Conservation (phyloP, 2,113 vertebrate genomes). For the Ahaetulla prasina region DNA sequence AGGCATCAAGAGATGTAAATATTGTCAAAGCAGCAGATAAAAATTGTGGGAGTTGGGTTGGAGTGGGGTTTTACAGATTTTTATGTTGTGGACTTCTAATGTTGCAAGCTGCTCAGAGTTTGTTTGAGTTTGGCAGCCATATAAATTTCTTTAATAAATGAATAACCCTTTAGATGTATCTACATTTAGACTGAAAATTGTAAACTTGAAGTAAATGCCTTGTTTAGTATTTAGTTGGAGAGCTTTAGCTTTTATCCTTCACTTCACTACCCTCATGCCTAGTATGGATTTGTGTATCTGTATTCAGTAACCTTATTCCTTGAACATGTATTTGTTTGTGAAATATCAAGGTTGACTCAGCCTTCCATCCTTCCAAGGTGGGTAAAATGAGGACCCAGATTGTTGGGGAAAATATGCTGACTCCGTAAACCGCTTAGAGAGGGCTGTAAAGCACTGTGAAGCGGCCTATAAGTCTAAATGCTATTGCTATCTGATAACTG, state of each 20-base stretch:
- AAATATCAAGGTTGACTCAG: neutral
- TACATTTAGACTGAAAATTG: neutral
- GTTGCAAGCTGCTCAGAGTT: neutral
- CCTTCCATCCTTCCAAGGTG: neutral
- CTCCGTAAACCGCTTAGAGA: neutral
- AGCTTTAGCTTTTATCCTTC: neutral
- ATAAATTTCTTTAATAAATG: neutral
- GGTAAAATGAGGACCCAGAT: neutral
- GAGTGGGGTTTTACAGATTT: neutral
- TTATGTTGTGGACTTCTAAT: neutral
- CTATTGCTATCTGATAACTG: neutral
- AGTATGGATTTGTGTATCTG: neutral
- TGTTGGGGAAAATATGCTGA: neutral
- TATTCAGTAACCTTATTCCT: neutral
- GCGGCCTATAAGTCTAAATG: neutral
- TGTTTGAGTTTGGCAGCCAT: neutral
- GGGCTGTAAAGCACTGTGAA: neutral
- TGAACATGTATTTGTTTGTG: neutral
- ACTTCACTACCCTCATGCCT: neutral
- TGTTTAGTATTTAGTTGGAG: neutral
- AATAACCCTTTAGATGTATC: neutral
- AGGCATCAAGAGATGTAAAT: neutral
- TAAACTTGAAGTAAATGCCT: neutral
- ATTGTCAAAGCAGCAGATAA: neutral
- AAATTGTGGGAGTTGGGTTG: neutral